These are phyloP conservation scores for Tetrao urogallus DNA, from an alignment of 2,113 vertebrate genomes.

Conservation along the genomic window DNA sequence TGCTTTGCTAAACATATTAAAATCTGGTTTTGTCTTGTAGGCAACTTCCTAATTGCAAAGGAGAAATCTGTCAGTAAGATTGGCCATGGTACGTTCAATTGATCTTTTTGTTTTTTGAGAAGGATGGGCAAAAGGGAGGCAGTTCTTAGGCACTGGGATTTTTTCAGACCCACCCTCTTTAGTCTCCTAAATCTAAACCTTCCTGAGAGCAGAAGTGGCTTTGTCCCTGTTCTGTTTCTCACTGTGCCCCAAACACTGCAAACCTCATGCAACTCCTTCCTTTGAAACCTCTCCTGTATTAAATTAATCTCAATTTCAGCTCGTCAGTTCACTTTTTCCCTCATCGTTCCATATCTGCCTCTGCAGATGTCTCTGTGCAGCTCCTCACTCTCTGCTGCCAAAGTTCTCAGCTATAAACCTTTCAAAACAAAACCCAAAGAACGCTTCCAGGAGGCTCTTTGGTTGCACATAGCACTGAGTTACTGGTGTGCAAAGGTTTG, in stretches of 20 bases:
- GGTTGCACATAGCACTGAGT: neutral
- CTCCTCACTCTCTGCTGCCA: neutral
- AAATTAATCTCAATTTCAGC: neutral
- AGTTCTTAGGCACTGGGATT: neutral
- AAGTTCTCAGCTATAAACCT: neutral
- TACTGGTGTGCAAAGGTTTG: neutral
- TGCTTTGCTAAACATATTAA: neutral
- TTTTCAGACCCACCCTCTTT: neutral
- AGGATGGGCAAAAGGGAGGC: neutral
- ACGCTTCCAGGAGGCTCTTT: neutral
- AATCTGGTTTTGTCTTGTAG: constrained; percentile 67
- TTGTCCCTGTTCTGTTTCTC: neutral
- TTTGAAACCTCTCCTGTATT: neutral
- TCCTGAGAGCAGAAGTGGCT: neutral
- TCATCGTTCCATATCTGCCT: accelerated
- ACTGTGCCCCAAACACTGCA: neutral
- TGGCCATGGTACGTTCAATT: constrained; percentile 86
- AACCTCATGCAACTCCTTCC: neutral
- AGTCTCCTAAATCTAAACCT: neutral
- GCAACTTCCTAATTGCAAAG: constrained; percentile 86
- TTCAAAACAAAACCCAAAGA: neutral
- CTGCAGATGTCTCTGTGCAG: neutral
- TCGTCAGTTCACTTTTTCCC: accelerated
- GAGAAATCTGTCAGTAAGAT: constrained; percentile 93
- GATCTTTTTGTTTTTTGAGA: neutral